Conservation (phyloP, 1,140 invertebrate genomes). For the Armadillidium nasatum region DNA sequence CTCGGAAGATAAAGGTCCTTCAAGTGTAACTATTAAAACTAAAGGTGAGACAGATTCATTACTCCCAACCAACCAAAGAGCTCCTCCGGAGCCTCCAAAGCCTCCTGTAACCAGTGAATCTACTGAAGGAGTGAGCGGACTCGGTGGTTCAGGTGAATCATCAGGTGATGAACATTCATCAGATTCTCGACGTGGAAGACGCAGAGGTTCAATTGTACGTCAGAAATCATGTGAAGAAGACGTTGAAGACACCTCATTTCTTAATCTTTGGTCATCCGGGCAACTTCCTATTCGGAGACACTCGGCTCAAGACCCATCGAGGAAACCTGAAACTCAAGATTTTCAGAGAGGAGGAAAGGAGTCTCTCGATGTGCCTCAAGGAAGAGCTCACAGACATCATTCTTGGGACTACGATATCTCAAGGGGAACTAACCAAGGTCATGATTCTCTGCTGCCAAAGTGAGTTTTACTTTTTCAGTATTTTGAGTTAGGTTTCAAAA, state of each 20-base stretch:
- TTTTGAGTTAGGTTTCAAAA: background rate
- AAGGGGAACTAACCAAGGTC: background rate
- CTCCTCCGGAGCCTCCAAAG: background rate
- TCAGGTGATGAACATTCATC: constrained; percentile 36
- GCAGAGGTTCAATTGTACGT: constrained; percentile 39
- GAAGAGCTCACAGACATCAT: constrained; percentile 40
- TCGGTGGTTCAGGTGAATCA: constrained; percentile 27
- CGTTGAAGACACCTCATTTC: constrained; percentile 32
- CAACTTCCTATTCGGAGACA: constrained; percentile 36
- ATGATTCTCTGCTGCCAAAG: background rate
- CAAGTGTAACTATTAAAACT: background rate
- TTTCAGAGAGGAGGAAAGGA: constrained; percentile 26
- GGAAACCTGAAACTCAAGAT: constrained; percentile 35
- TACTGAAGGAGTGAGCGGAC: background rate
- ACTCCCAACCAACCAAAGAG: background rate
- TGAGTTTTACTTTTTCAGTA: background rate
- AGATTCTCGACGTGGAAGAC: constrained; percentile 29
- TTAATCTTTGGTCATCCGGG: constrained; percentile 31
- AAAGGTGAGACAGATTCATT: background rate
- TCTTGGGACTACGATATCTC: constrained; percentile 45
- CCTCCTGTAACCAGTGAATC: background rate
- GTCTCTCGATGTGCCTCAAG: constrained; percentile 40
- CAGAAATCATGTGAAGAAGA: constrained; percentile 44
- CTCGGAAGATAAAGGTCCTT: background rate
- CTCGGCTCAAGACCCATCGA: constrained; percentile 38